Base-by-base conservation (phyloP, 2,888 invertebrate species). In the Bellardia bayeri region DNA sequence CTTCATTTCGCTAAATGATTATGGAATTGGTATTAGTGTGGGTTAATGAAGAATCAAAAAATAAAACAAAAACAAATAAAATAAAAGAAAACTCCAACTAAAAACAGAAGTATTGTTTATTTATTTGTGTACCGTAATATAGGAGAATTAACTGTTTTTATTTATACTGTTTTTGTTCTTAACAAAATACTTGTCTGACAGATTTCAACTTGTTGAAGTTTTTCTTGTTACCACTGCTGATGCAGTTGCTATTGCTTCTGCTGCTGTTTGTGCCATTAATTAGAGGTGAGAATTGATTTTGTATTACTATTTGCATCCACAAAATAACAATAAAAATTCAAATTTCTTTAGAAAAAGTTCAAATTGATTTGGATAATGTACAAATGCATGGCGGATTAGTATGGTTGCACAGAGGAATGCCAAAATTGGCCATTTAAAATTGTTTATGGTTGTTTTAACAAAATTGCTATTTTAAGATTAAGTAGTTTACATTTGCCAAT, bases 211-310 rank as follows among this genome's bases (percentile, higher is more conserved):
- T 74, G 66, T 72, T 14, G 16, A 30, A 68, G 6, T 30, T 33
- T 58, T 72, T 30, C 9, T 61, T 40, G 16, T 33, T 45, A 45
- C 14, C 49, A 16, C 16, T 42, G 33, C 23, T 54, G 3, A 11
- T 13, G 54, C 58, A 23, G 30, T n/a, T 9, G 37, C 14, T 23
- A 42, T 5, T 5, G 16, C 11, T 8, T 16, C 23, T 66, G 66
- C 66, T 45, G 66, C 45, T 72, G 58, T 23, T 75, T 69, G 64
- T 56, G 33, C 33, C 16, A 49, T 58, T 79, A 74, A 74, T 84
- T 79, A 79, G 61, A 82, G 51, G 68, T 51, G 64, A 66, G 66
- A 72, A 63, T 68, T 85, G 79, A 51, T 79, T 69, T 66, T 58
- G 37, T 56, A 56, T 45, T 56, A 45, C 13, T 13, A 61, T 58